A percentile compares a stretch with the other conserved stretches of the same genome.
Conservation (phyloP, 1,140 invertebrate genomes). For the Procambarus virginalis region DNA sequence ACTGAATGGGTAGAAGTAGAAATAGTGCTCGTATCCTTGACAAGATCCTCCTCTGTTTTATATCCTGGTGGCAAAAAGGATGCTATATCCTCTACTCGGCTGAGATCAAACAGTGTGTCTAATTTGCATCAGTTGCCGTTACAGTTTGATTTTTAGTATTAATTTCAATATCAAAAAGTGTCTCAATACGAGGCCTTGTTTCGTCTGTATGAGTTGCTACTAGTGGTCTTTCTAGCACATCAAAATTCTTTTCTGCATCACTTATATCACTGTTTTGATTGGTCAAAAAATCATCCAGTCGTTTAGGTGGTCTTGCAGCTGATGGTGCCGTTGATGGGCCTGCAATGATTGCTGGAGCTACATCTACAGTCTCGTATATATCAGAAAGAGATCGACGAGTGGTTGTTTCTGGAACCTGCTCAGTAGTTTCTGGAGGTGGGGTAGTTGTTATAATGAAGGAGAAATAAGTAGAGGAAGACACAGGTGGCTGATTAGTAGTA, state of each 20-base stretch:
- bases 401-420: slow-evolving; percentile 10
- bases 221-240: neutral
- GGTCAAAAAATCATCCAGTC: slow-evolving; percentile 11
- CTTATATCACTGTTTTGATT: slow-evolving; percentile 15
- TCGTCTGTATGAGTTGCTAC: neutral
- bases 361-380: slow-evolving; percentile 53
- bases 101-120: slow-evolving; percentile 30
- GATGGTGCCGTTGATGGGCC: neutral
- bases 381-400: slow-evolving; percentile 34
- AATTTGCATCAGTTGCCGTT: slow-evolving; percentile 41
- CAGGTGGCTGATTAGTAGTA: neutral
- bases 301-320: slow-evolving; percentile 27
- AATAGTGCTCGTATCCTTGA: neutral
- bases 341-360: slow-evolving; percentile 31
- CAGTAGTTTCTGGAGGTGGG: slow-evolving; percentile 2
- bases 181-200: slow-evolving; percentile 42
- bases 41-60: slow-evolving; percentile 71
- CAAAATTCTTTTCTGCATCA: neutral
- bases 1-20: neutral
- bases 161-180: slow-evolving; percentile 58
- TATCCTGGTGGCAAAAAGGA: slow-evolving; percentile 80
- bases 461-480: neutral
- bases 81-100: slow-evolving; percentile 76
- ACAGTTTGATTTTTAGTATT: slow-evolving; percentile 55
- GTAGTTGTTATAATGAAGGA: slow-evolving; percentile 1